Percentiles rank a stretch among this genome's conserved stretches.
phyloP scores from a whole-genome alignment of 1,140 invertebrate species.

The Drosophila sturtevanti region DNA sequence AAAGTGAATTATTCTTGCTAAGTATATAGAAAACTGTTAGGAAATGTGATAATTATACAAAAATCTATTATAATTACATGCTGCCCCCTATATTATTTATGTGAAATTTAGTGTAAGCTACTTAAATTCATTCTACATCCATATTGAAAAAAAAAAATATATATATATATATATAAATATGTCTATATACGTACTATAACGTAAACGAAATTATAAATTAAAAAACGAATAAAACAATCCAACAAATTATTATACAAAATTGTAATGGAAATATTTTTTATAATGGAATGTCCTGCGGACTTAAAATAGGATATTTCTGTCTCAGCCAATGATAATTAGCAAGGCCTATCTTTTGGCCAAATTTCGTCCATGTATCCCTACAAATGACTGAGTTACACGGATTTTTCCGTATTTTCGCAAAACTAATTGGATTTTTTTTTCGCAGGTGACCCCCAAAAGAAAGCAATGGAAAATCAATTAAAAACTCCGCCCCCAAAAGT shows the following conservation, averaged over 20 bases:
- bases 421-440: too few relatives aligned
- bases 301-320: too few relatives aligned
- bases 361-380: too few relatives aligned
- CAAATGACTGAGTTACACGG: too few relatives aligned
- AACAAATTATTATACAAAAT: neutral
- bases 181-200: neutral
- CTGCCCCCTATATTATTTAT: conserved; percentile 11
- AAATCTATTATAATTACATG: conserved; percentile 21
- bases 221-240: neutral
- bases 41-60: conserved; percentile 76
- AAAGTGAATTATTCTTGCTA: conserved; percentile 39
- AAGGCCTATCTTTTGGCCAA: too few relatives aligned
- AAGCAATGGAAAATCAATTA: too few relatives aligned
- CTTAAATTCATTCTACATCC: neutral
- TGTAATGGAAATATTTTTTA: too few relatives aligned
- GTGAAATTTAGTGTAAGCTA: conserved; percentile 2
- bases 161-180: neutral
- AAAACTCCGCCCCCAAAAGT: too few relatives aligned
- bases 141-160: neutral
- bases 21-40: conserved; percentile 42
- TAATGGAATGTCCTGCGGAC: too few relatives aligned
- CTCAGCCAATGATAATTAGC: too few relatives aligned
- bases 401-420: too few relatives aligned
- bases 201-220: neutral
- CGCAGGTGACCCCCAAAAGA: too few relatives aligned